phyloP scores from a whole-genome alignment of 2,797 vertebrate species.

The Tinamus major region DNA sequence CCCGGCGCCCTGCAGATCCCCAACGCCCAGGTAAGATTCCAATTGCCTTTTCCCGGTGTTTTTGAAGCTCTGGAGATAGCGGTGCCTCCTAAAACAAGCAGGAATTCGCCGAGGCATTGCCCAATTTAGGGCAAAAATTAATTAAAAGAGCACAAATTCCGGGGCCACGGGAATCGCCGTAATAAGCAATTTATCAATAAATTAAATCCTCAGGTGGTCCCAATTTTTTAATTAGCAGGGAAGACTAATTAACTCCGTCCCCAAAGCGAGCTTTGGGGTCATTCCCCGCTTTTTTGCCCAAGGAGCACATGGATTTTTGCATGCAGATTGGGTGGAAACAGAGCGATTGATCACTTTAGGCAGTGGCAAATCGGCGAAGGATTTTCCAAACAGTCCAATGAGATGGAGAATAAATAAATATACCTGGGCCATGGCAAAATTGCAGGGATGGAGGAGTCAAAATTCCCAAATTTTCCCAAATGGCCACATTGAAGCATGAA shows the following conservation, averaged over 20 bases:
- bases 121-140: not conserved
- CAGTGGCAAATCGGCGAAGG: not conserved
- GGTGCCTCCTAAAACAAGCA: not conserved
- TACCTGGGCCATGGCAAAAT: not conserved
- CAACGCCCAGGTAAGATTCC: conserved; percentile 89
- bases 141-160: not conserved
- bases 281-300: not conserved
- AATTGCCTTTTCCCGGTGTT: accelerated
- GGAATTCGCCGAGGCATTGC: not conserved
- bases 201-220: not conserved
- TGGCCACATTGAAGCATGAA: not conserved
- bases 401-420: not conserved
- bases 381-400: not conserved
- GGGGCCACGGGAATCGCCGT: no score
- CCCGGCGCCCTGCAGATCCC: conserved; percentile 97
- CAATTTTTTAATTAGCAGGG: not conserved
- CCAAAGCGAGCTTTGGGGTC: not conserved
- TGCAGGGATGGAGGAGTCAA: not conserved
- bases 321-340: no score
- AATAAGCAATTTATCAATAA: accelerated
- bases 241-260: not conserved
- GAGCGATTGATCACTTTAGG: not conserved
- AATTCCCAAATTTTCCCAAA: not conserved
- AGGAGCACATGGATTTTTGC: not conserved
- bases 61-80: no score